These are phyloP conservation scores for Aulostomus chinensis DNA, from an alignment of 2,797 vertebrate species.

Conservation along the genomic window DNA sequence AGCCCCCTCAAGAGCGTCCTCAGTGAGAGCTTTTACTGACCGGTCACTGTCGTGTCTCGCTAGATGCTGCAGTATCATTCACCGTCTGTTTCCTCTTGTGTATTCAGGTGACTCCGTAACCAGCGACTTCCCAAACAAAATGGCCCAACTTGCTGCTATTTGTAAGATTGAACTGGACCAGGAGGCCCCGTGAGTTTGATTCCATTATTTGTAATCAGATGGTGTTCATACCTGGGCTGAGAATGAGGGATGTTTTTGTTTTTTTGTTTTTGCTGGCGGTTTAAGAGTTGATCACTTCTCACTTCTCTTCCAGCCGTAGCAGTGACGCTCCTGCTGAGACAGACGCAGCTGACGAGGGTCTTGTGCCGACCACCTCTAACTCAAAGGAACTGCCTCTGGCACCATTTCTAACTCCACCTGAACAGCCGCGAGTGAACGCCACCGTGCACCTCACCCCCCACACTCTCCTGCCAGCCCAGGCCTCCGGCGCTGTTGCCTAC, in stretches of 20 bases:
- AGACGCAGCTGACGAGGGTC: conserved; percentile 26
- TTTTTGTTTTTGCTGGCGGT: too few species aligned
- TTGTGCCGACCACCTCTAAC: conserved; percentile 14
- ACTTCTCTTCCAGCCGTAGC: conserved; percentile 73
- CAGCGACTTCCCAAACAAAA: conserved; percentile 77
- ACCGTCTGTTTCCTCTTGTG: not conserved
- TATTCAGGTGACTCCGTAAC: conserved; percentile 47
- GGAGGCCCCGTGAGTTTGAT: conserved; percentile 81
- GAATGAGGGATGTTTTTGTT: too few species aligned
- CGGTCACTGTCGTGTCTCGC: not conserved
- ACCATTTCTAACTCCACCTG: conserved; percentile 22
- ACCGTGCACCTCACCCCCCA: conserved; percentile 40
- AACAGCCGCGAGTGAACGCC: conserved; percentile 51
- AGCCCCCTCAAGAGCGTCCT: conserved; percentile 84
- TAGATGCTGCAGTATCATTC: not conserved
- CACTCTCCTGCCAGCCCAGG: conserved; percentile 54
- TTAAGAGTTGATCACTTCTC: too few species aligned
- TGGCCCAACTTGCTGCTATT: conserved; percentile 88
- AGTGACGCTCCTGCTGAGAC: conserved; percentile 17
- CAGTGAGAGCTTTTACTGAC: conserved; percentile 51
- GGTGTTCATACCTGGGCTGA: not conserved
- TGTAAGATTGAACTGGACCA: conserved; percentile 88
- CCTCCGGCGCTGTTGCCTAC: conserved; percentile 53
- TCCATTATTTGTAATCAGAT: too few species aligned
- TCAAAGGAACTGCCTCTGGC: conserved; percentile 33